Percentiles rank a stretch among this genome's conserved stretches.
phyloP scores from a whole-genome alignment of 1,140 invertebrate species.

The Telenomus remus region DNA sequence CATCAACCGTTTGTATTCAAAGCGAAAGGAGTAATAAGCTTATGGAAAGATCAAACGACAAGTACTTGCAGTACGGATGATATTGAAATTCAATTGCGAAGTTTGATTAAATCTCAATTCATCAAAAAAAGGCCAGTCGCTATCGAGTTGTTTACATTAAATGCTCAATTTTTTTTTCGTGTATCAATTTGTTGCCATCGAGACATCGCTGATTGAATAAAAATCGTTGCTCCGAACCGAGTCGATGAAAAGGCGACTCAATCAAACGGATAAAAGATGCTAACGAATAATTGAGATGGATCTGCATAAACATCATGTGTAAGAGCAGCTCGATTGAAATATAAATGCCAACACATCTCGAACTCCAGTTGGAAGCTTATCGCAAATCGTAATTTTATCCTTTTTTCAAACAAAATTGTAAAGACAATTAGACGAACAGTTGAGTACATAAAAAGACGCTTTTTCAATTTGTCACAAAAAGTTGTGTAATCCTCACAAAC shows the following conservation, averaged over 20 bases:
- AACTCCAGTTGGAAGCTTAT: not conserved
- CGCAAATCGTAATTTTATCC: constrained; percentile 3
- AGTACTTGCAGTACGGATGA: constrained; percentile 19
- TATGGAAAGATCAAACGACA: constrained; percentile 34
- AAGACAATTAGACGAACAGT: too few relatives aligned
- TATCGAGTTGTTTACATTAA: too few relatives aligned
- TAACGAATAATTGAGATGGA: constrained; percentile 30
- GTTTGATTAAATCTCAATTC: constrained; percentile 27
- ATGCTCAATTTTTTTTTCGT: not conserved
- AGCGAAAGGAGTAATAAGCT: constrained; percentile 28
- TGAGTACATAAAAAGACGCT: too few relatives aligned
- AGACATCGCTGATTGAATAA: constrained; percentile 8
- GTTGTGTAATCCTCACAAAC: not conserved
- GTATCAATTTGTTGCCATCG: constrained; percentile 5
- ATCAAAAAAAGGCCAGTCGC: not conserved
- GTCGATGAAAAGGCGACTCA: constrained; percentile 2
- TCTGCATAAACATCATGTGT: constrained; percentile 7
- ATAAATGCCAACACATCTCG: not conserved
- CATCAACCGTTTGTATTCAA: constrained; percentile 36
- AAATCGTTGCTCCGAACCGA: constrained; percentile 9
- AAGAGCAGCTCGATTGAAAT: constrained; percentile 1
- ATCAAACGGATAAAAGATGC: constrained; percentile 26
- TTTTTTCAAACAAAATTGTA: not conserved
- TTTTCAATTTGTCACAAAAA: too few relatives aligned
- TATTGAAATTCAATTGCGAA: constrained; percentile 20